Conservation (phyloP, 2,888 invertebrate species). For the Epicampocera succincta region DNA sequence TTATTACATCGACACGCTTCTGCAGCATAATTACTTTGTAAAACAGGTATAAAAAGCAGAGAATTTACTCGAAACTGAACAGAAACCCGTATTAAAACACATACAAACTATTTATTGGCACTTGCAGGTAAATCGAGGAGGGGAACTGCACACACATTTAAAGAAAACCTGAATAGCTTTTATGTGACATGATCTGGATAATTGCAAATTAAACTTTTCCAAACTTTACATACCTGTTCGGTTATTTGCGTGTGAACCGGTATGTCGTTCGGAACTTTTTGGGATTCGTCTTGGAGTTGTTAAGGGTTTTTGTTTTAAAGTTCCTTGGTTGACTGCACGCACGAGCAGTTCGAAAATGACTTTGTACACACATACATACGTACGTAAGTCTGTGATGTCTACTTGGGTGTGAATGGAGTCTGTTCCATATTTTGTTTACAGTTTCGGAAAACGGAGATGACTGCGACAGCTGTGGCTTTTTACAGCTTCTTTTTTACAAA, state of each 20-base stretch:
- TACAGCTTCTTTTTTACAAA: too few species aligned
- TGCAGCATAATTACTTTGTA: conserved; percentile 8
- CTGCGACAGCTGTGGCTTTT: too few species aligned
- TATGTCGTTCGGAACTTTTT: conserved; percentile 8
- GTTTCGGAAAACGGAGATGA: too few species aligned
- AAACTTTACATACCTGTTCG: conserved; percentile 1
- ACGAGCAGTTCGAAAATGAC: too few species aligned
- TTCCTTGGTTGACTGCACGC: too few species aligned
- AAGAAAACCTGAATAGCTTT: conserved; percentile 21
- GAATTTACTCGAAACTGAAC: conserved; percentile 25
- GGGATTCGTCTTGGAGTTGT: too few species aligned
- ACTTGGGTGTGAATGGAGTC: too few species aligned
- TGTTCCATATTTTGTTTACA: too few species aligned
- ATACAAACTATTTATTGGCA: neutral
- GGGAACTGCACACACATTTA: conserved; percentile 24
- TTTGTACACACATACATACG: too few species aligned
- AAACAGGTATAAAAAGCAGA: neutral
- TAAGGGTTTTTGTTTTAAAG: too few species aligned
- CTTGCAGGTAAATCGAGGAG: conserved; percentile 1
- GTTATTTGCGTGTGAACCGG: neutral
- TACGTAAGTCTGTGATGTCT: too few species aligned
- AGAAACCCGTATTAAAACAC: neutral
- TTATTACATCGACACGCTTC: conserved; percentile 16
- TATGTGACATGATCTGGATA: conserved; percentile 53
- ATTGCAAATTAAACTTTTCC: conserved; percentile 60